phyloP scores from a whole-genome alignment of 2,888 invertebrate genomes.

The Leptopilina syphax region DNA sequence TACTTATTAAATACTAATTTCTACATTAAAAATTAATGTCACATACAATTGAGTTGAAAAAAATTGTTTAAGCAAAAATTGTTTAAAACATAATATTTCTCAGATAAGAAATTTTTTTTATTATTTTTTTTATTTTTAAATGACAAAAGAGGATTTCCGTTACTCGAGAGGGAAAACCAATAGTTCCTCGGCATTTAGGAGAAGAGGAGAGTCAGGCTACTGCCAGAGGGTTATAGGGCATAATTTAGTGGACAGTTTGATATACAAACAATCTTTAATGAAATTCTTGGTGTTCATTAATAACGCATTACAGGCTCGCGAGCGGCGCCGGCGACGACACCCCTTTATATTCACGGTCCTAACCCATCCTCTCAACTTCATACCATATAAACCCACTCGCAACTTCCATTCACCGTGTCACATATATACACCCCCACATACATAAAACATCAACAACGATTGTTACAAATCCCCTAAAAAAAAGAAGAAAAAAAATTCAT shows the following conservation, averaged over 20 bases:
- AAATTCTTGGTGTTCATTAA: constrained; percentile 84
- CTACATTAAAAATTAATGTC: too few relatives aligned
- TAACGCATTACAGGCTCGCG: constrained; percentile 80
- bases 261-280: constrained; percentile 83
- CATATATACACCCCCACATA: constrained; percentile 50
- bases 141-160: constrained; percentile 3
- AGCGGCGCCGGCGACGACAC: constrained; percentile 62
- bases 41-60: too few relatives aligned
- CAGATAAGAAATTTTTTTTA: too few relatives aligned
- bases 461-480: constrained; percentile 58
- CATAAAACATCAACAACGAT: constrained; percentile 58
- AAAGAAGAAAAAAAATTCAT: constrained; percentile 27
- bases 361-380: constrained; percentile 10
- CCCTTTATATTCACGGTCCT: constrained; percentile 61
- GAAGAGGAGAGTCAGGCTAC: constrained; percentile 66
- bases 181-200: constrained; percentile 71
- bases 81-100: too few relatives aligned
- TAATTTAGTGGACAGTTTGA: constrained; percentile 82
- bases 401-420: constrained; percentile 51
- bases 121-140: background rate
- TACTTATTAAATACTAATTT: too few relatives aligned
- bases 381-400: background rate
- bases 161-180: constrained; percentile 63
- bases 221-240: constrained; percentile 73
- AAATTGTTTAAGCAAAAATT: too few relatives aligned